Evolutionary conservation across 2,888 invertebrate species (phyloP).

Genomic region (Caenorhabditis sp.): DNA sequence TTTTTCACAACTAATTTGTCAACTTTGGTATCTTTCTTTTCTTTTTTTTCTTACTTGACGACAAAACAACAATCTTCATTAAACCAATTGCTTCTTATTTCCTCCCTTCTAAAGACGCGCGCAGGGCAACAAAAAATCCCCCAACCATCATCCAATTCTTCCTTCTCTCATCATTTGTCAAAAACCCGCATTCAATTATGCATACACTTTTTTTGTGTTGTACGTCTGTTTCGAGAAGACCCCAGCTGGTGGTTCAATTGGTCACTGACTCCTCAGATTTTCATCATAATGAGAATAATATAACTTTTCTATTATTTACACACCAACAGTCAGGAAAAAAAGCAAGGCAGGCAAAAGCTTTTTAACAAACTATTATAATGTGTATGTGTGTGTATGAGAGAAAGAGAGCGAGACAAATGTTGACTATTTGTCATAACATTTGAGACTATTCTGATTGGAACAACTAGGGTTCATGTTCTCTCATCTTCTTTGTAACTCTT

Average conservation of each 20-base stretch:
- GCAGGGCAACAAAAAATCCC: no score
- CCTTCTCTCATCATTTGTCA: no score
- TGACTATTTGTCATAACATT: background rate
- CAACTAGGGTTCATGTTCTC: no score
- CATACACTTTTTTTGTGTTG: background rate
- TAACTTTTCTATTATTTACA: background rate
- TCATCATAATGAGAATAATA: no score
- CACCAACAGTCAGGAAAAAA: background rate
- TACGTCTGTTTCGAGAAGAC: background rate
- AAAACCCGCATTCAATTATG: background rate
- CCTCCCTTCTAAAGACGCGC: no score
- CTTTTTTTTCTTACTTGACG: no score
- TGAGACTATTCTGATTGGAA: background rate
- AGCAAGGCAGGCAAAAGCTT: background rate
- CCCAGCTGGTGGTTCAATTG: background rate
- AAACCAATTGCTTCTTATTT: no score
- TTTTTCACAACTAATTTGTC: background rate
- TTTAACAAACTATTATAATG: slow-evolving; percentile 1
- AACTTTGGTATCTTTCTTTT: no score
- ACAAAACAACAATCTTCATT: no score
- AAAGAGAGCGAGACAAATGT: background rate
- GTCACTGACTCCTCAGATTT: no score
- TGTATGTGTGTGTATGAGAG: background rate
- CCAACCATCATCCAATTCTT: no score
- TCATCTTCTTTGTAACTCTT: no score